Conservation (phyloP, 2,797 vertebrate species). For the Schizothorax lantsangensis region DNA sequence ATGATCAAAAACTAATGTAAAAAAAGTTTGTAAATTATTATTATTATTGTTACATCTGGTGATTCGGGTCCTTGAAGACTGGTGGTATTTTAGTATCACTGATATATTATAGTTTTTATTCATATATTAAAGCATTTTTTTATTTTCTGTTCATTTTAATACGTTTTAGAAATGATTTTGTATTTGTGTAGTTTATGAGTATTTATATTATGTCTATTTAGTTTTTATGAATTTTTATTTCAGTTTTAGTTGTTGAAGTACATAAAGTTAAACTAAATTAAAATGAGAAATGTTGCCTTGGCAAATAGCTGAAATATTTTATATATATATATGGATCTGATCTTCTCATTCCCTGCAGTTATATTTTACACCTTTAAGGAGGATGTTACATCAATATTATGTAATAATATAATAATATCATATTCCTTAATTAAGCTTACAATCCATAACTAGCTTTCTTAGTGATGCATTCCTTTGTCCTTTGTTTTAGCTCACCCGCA, state of each 20-base stretch:
- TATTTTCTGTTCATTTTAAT: too few species aligned
- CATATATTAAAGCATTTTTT: too few species aligned
- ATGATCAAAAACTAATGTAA: not conserved
- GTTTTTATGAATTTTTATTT: too few species aligned
- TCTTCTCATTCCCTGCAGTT: not conserved
- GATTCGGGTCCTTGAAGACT: too few species aligned
- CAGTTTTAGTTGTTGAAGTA: too few species aligned
- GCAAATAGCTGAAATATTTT: not conserved
- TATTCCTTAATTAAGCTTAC: not conserved
- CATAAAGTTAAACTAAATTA: too few species aligned
- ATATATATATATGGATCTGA: not conserved
- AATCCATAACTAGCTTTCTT: too few species aligned
- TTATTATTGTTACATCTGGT: not conserved
- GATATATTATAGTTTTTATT: too few species aligned
- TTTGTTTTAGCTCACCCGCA: not conserved
- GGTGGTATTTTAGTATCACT: too few species aligned
- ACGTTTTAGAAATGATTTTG: too few species aligned
- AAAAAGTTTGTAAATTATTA: not conserved
- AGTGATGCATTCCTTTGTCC: not conserved
- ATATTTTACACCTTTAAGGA: not conserved
- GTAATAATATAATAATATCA: not conserved
- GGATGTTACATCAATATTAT: not conserved
- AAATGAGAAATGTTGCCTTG: not conserved
- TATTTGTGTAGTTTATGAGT: too few species aligned
- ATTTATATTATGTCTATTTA: too few species aligned